Evolutionary conservation across 1,140 invertebrate genomes (phyloP), one percentile per base, ranked within the genome.

Genomic region (Trichonephila clavata): DNA sequence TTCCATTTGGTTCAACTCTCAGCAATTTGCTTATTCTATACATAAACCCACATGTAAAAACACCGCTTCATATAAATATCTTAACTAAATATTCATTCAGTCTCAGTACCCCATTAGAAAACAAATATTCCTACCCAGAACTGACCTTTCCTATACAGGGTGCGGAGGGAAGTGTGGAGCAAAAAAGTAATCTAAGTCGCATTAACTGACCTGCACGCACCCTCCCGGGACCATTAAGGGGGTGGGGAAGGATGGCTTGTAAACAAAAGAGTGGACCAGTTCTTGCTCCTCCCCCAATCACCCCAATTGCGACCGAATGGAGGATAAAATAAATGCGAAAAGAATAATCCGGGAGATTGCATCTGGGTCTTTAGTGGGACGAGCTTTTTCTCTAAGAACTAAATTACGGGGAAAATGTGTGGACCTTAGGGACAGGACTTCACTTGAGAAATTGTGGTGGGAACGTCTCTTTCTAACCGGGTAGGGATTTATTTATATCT

Each of bases 281-380:
- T 0, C 10, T 50, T 13, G 7, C 50, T 13, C 50, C 7, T 50
- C 50, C 50, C 10, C 50, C 10, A 50, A 50, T 50, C 71, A 14
- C 32, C 27, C 71, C 71, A 77, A 77, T 77, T 39, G 71, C 71
- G 50, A 50, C 71, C 32, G 71, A 77, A 77, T 77, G 71, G 71
- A 39, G 71, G 71, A 77, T 77, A 77, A 77, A 77, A 77, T 77
- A 77, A 77, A 77, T 77, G 71, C 71, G 71, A 77, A 77, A 77
- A 13, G 71, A 77, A 77, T 77, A 77, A 77, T 77, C 71, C 27
- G 27, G 71, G 71, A 77, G 71, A 77, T 77, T 77, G 71, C 32
- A 77, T 77, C 27, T 27, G 71, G 71, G 14, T 77, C 71, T 77
- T 77, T 77, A 39, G 27, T 77, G 71, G 27, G 32, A 20, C 50